Evolutionary conservation across 2,797 vertebrate species (phyloP), one percentile per base, ranked within the genome.

Genomic region (Etheostoma perlongum): DNA sequence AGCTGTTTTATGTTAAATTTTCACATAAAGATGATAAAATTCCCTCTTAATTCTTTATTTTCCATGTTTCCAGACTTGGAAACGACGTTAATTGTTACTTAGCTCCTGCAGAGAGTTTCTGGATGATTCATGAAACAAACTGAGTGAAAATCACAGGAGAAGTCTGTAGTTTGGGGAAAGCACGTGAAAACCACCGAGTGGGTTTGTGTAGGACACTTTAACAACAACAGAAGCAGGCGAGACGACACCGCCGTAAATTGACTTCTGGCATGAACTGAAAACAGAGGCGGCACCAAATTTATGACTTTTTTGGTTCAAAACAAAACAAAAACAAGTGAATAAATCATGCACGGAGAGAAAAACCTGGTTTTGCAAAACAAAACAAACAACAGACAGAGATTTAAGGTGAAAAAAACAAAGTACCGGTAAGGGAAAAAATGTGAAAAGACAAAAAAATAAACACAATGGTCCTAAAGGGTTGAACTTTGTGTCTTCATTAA

Each of bases 251-350:
- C 19, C 44, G 13, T 15, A 25, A 59, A 25, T 1, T n/a, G 25
- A 55, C 58, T 51, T 4, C 46, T 51, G 46, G 23, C 19, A 64
- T 33, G 60, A 63, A 46, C 11, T 15, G 16, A 63, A 72, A 55
- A 52, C 8, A 70, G 42, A 66, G 23, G 27, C 60, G 19, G n/a
- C 23, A 19, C 25, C n/a, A 44, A 9, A 62, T 58, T 23, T 51
- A 36, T 5, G 21, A 47, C 47, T 27, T 19, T 14, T 53, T 80
- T 12, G 30, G 33, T 57, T 21, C 8, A 40, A n/a, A 49, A 53
- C 6, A 36, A 10, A 52, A 74, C 53, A 6, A 68, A 68, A 69
- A 70, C 30, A 70, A 47, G 48, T 48, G 27, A 60, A 6, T 74
- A 68, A 67, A 73, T 68, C 64, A 44, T 5, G 1, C 0, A 4